These are phyloP conservation scores for Ceraclea dissimilis DNA, from an alignment of 2,888 invertebrate genomes.

Conservation along the genomic window DNA sequence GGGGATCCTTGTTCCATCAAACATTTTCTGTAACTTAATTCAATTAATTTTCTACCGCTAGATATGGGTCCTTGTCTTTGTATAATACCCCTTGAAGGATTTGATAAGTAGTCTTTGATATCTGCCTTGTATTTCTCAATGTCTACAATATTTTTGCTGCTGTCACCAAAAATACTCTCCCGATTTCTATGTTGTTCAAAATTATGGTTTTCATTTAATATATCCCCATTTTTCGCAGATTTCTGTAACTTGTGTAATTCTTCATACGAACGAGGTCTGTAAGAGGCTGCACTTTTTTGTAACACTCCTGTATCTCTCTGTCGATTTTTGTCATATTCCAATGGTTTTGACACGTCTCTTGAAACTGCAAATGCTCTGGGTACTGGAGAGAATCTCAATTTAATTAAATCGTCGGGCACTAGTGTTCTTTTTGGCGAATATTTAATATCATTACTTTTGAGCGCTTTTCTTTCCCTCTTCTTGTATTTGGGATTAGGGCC, in stretches of 20 bases:
- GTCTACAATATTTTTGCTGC: constrained; percentile 38
- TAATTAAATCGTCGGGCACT: background rate
- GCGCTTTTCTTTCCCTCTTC: constrained; percentile 6
- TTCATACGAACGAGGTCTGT: too few relatives aligned
- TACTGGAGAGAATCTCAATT: background rate
- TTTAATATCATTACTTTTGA: background rate
- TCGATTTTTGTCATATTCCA: background rate
- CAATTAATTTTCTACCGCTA: constrained; percentile 40
- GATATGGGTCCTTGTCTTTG: background rate
- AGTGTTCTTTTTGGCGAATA: background rate
- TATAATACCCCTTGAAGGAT: constrained; percentile 5
- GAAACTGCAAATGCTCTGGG: background rate
- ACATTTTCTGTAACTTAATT: constrained; percentile 39
- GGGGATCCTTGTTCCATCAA: constrained; percentile 44
- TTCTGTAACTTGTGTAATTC: too few relatives aligned
- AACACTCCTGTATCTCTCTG: too few relatives aligned
- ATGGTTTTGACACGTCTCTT: background rate
- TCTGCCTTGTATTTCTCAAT: constrained; percentile 34
- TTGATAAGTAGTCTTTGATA: constrained; percentile 5
- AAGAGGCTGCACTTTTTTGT: too few relatives aligned
- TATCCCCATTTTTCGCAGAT: constrained; percentile 37
- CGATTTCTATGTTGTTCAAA: constrained; percentile 34
- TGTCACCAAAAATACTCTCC: constrained; percentile 37
- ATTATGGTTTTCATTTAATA: constrained; percentile 37
- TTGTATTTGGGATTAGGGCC: constrained; percentile 5